Evolutionary conservation across 2,888 invertebrate genomes (phyloP).

Genomic region (Leptura quadrifasciata): DNA sequence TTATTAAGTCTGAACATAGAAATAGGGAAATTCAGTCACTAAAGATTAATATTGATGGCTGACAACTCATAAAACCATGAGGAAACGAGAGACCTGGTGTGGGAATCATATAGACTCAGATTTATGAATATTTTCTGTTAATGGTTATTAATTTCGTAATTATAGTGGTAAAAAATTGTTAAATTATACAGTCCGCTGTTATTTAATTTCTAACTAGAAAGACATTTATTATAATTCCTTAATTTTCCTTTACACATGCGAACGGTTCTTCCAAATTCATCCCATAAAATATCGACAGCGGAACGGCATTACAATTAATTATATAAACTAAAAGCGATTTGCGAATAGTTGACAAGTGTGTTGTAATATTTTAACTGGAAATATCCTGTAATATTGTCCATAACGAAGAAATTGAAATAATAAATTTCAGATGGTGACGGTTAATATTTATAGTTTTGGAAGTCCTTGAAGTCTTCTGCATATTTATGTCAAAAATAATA

Average conservation of each 20-base stretch:
- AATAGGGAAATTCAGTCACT: slow-evolving; percentile 21
- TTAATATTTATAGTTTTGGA: no score
- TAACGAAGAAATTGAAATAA: no score
- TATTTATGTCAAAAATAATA: no score
- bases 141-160: slow-evolving; percentile 47
- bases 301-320: not conserved
- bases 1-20: slow-evolving; percentile 17
- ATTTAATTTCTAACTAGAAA: slow-evolving; percentile 8
- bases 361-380: not conserved
- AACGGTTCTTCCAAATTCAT: slow-evolving; percentile 9
- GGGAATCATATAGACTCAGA: slow-evolving; percentile 29
- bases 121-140: slow-evolving; percentile 47
- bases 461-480: no score
- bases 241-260: not conserved
- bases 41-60: slow-evolving; percentile 34
- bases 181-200: slow-evolving; percentile 45
- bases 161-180: slow-evolving; percentile 43
- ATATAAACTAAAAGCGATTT: not conserved
- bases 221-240: slow-evolving; percentile 15
- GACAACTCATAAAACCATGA: slow-evolving; percentile 21
- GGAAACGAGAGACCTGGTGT: slow-evolving; percentile 30
- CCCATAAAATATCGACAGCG: not conserved
- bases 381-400: no score
- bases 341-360: not conserved
- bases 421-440: no score